Percentiles rank a stretch among this genome's conserved stretches.
Evolutionary conservation across 1,140 invertebrate genomes (phyloP).

Genomic region (Atta texana): DNA sequence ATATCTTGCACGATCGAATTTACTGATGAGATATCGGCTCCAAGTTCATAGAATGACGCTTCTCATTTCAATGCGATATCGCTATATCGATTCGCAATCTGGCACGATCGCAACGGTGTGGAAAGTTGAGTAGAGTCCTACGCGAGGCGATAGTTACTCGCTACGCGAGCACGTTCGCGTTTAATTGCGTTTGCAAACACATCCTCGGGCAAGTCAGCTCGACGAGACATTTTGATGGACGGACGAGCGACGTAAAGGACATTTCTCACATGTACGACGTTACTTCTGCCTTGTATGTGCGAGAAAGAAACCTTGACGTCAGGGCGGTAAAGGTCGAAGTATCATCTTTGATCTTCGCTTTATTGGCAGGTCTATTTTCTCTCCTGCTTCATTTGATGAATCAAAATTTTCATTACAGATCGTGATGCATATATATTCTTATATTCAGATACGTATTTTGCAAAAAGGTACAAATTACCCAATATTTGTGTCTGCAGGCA

Average conservation of each 20-base stretch:
- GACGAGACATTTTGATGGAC: constrained; percentile 49
- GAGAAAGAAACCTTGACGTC: constrained; percentile 38
- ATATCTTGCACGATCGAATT: background rate
- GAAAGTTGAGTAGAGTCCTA: background rate
- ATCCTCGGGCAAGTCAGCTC: constrained; percentile 26
- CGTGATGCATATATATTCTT: background rate
- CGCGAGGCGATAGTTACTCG: constrained; percentile 18
- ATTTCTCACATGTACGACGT: constrained; percentile 29
- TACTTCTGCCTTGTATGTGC: constrained; percentile 18
- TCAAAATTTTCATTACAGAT: constrained; percentile 5
- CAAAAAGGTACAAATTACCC: background rate
- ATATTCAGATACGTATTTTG: background rate
- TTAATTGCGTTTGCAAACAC: constrained; percentile 54
- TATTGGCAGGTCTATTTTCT: constrained; percentile 25
- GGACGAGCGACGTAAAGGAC: constrained; percentile 51
- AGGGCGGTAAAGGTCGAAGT: constrained; percentile 47
- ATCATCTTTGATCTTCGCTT: constrained; percentile 55
- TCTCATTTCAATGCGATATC: background rate
- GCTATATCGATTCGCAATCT: background rate
- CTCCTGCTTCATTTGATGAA: background rate
- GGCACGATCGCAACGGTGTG: background rate
- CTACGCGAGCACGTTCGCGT: constrained; percentile 8
- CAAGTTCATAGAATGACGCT: constrained; percentile 5
- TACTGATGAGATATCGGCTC: background rate
- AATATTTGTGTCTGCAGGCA: background rate